Conservation (phyloP, 2,113 vertebrate genomes). For the Ictidomys tridecemlineatus region DNA sequence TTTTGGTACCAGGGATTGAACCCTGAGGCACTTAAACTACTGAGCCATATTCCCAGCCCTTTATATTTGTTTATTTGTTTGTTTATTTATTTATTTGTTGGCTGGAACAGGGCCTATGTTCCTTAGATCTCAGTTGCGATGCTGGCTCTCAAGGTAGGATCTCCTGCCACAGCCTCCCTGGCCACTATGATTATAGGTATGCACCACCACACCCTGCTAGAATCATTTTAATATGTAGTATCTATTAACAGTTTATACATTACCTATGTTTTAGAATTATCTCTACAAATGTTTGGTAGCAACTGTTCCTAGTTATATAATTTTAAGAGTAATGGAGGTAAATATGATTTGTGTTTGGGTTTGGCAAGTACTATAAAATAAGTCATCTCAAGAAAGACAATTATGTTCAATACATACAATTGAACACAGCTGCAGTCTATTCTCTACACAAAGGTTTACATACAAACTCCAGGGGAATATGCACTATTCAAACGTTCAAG, state of each 20-base stretch:
- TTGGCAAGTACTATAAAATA: not conserved
- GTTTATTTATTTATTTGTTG: no score
- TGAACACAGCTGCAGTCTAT: not conserved
- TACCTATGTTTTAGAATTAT: not conserved
- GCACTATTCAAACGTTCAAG: not conserved
- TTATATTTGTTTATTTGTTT: no score
- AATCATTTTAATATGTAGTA: not conserved
- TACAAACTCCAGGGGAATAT: not conserved
- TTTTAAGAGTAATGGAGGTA: not conserved
- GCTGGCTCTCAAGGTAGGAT: no score
- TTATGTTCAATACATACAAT: not conserved
- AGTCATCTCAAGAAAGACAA: not conserved
- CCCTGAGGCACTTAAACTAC: no score
- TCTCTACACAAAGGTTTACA: not conserved
- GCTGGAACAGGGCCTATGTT: no score
- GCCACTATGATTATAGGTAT: no score
- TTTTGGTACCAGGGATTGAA: no score
- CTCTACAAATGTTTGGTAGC: not conserved
- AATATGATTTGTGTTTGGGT: not conserved
- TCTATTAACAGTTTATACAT: not conserved
- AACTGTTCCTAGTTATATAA: not conserved
- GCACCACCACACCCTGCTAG: no score
- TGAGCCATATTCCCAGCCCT: no score
- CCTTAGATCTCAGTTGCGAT: no score
- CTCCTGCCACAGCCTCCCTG: no score